Evolutionary conservation across 2,797 vertebrate species (phyloP).

Genomic region (Caiman crocodilus): DNA sequence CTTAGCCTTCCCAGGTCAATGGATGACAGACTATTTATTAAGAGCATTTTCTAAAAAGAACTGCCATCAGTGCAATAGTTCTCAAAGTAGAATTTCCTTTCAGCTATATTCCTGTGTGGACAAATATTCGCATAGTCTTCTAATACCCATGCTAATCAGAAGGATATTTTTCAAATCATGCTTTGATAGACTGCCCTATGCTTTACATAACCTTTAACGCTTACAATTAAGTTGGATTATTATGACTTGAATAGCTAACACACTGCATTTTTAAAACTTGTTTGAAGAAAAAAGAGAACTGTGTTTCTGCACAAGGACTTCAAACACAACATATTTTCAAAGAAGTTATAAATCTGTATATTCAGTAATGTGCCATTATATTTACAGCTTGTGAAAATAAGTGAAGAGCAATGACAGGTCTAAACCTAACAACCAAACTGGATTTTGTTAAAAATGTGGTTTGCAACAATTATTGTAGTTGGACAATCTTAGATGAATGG

Average conservation of each 20-base stretch:
- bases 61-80: neutral
- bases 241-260: neutral
- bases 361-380: neutral
- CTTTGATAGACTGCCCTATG: neutral
- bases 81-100: neutral
- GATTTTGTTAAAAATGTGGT: too few relatives aligned
- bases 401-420: neutral
- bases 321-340: neutral
- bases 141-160: neutral
- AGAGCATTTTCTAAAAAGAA: constrained; percentile 71
- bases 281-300: neutral
- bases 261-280: rapidly evolving
- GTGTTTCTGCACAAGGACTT: neutral
- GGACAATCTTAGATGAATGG: too few relatives aligned
- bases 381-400: neutral
- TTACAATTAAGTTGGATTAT: neutral
- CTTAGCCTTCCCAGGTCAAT: constrained; percentile 81
- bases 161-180: neutral
- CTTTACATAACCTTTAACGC: neutral
- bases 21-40: constrained; percentile 80
- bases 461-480: too few relatives aligned
- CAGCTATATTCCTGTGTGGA: rapidly evolving
- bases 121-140: neutral
- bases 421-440: neutral
- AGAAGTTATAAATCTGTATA: neutral